Base-by-base conservation (phyloP, 2,113 vertebrate genomes). In the Numenius arquata region DNA sequence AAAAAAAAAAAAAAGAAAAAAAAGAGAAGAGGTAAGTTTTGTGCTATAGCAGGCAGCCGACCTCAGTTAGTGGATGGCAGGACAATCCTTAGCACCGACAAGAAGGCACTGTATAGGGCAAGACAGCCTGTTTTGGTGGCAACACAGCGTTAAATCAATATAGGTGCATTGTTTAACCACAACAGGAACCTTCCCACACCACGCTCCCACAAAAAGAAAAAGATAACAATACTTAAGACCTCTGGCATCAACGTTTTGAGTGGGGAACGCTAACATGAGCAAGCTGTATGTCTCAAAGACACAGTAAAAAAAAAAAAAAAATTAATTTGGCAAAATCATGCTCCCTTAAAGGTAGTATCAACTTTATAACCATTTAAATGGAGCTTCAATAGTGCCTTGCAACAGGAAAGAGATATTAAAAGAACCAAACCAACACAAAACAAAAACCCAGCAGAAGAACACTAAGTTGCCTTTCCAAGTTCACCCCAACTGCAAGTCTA, bases 311-410 rank as follows among this genome's bases (percentile, higher is more conserved):
- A 50, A 89, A 81, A 65, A 17, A 38, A 26, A 47, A 62, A 79
- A 32, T 4, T 0, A 40, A 67, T 62, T 27, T n/a, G 19, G 47
- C 25, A 75, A 78, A 85, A 17, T 2, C 4, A 45, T 2, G 1
- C 6, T 93, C 47, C 26, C 12, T 67, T 47, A 89, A 75, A 78
- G 8, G 26, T 9, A 73, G 2, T 26, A 78, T 30, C 48, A 73
- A 50, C 12, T 78, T 53, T n/a, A 48, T 19, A 87, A 41, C 6
- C 21, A 56, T 30, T 67, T 22, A 71, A 38, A 85, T 32, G 15
- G 16, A 71, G 47, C 47, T 78, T 75, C 22, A 48, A 7, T 55
- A 67, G 9, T 21, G n/a, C 25, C 59, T 77, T 73, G 34, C 58
- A 93, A 73, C 6, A 45, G 21, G 12, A 79, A 75, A 38, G 13